Evolutionary conservation across 2,888 invertebrate genomes (phyloP).

Genomic region (Troides aeacus): DNA sequence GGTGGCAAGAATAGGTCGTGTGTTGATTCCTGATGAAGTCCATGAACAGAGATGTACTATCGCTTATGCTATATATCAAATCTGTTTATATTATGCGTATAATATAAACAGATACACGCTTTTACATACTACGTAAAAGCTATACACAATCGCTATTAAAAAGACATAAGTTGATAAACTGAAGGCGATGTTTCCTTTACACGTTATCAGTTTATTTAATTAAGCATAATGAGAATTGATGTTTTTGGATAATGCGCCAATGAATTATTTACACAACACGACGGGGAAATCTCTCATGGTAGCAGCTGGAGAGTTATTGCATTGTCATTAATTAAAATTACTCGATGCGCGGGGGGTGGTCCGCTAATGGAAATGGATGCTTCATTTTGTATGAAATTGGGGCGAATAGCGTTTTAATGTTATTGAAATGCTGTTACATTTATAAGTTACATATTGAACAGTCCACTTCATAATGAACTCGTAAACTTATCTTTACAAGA

Average conservation of each 20-base stretch:
- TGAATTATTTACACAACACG: conserved; percentile 3
- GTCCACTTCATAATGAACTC: background rate
- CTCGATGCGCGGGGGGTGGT: conserved; percentile 15
- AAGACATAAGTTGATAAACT: too few relatives aligned
- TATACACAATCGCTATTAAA: too few relatives aligned
- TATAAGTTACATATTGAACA: background rate
- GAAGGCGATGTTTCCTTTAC: background rate
- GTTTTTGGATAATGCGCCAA: background rate
- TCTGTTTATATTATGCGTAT: too few relatives aligned
- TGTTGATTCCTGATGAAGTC: too few relatives aligned
- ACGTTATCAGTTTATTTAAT: background rate
- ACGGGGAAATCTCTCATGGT: background rate
- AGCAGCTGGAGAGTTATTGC: conserved; percentile 1
- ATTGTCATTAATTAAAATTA: conserved; percentile 18
- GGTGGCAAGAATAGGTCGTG: too few relatives aligned
- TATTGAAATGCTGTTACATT: background rate
- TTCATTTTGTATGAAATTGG: conserved; percentile 4
- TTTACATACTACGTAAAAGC: too few relatives aligned
- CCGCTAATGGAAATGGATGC: conserved; percentile 18
- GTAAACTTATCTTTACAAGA: too few relatives aligned
- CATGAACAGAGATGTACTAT: too few relatives aligned
- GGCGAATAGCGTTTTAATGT: background rate
- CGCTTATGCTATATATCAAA: too few relatives aligned
- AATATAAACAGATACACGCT: too few relatives aligned
- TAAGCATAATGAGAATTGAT: background rate